Evolutionary conservation across 2,888 invertebrate genomes (phyloP).

Genomic region (Drosophila pegasa): DNA sequence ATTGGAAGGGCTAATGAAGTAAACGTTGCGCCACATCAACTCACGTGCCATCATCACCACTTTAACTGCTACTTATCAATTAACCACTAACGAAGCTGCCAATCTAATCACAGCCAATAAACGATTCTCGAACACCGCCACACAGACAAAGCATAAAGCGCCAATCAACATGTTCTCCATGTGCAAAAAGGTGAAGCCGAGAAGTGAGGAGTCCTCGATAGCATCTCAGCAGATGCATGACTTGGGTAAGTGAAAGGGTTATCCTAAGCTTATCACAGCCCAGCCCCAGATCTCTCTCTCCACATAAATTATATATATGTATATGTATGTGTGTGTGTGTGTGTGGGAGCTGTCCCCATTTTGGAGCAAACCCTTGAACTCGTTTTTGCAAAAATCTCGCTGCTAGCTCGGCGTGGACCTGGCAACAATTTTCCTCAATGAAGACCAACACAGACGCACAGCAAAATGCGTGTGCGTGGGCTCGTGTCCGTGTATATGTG

Average conservation of each 20-base stretch:
- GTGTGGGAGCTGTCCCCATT: slow-evolving; percentile 43
- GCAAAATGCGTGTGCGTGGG: slow-evolving; percentile 27
- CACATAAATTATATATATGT: background rate
- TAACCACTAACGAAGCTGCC: slow-evolving; percentile 68
- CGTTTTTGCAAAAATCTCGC: slow-evolving; percentile 65
- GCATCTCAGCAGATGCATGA: slow-evolving; percentile 50
- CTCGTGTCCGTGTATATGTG: slow-evolving; percentile 25
- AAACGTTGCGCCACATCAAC: slow-evolving; percentile 3
- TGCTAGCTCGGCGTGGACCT: slow-evolving; percentile 47
- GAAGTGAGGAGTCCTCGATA: slow-evolving; percentile 75
- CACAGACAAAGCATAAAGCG: slow-evolving; percentile 19
- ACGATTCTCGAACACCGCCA: slow-evolving; percentile 4
- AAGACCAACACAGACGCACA: slow-evolving; percentile 63
- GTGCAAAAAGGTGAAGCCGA: slow-evolving; percentile 84
- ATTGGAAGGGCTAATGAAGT: slow-evolving; percentile 26
- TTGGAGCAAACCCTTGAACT: slow-evolving; percentile 73
- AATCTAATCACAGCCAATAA: slow-evolving; percentile 24
- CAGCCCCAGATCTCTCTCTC: slow-evolving; percentile 29
- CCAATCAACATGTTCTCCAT: slow-evolving; percentile 83
- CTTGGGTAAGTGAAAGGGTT: slow-evolving; percentile 75
- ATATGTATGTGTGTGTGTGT: slow-evolving; percentile 4
- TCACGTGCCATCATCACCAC: background rate
- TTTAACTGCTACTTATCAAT: slow-evolving; percentile 42
- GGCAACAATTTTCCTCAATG: slow-evolving; percentile 80
- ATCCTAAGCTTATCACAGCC: slow-evolving; percentile 12